These are phyloP conservation scores for Platyrinchus mystaceus DNA, from an alignment of 2,797 vertebrate genomes.

Conservation along the genomic window DNA sequence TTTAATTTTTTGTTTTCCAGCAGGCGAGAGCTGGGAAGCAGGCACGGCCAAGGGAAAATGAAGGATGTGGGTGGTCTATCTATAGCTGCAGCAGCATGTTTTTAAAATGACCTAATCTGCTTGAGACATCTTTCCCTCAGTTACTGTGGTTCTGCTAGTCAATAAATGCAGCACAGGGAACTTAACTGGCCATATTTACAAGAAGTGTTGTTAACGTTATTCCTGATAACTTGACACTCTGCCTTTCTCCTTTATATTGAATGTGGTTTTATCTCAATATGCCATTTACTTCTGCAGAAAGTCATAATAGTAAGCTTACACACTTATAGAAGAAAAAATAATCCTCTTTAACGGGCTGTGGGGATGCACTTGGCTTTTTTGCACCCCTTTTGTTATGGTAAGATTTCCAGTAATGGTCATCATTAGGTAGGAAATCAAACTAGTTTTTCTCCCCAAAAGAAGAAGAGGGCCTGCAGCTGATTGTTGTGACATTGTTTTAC, in stretches of 20 bases:
- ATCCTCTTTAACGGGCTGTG: not conserved
- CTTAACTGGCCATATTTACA: not conserved
- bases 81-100: not conserved
- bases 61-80: not conserved
- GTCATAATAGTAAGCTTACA: not conserved
- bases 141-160: not conserved
- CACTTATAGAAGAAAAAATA: not conserved
- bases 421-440: not conserved
- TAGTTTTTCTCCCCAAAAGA: not conserved
- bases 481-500: not conserved
- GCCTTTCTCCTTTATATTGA: not conserved
- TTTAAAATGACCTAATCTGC: conserved; percentile 5
- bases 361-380: not conserved
- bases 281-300: not conserved
- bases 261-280: not conserved
- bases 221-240: not conserved
- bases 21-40: not conserved
- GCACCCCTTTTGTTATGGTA: not conserved
- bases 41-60: not conserved
- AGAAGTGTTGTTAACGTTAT: not conserved
- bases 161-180: not conserved
- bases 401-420: not conserved
- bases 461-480: not conserved
- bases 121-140: not conserved
- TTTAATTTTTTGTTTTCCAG: not conserved